A percentile compares a stretch with the other conserved stretches of the same genome.
These are phyloP conservation scores for Acleris holmiana DNA, from an alignment of 2,888 invertebrate genomes.

Conservation along the genomic window DNA sequence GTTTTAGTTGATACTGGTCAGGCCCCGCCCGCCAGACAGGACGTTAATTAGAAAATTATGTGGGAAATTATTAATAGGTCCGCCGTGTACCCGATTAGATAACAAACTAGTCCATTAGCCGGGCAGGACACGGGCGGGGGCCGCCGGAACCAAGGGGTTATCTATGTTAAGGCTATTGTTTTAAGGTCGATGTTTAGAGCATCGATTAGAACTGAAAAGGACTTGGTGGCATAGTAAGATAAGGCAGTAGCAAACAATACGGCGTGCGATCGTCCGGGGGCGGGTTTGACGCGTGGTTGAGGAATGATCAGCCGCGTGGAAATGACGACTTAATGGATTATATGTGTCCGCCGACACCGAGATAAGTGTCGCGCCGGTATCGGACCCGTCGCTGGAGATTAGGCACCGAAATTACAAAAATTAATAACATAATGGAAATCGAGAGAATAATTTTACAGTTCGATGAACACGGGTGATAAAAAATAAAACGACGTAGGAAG, in stretches of 20 bases:
- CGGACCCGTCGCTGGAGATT: constrained; percentile 76
- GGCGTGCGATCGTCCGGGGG: constrained; percentile 66
- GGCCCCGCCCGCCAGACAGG: constrained; percentile 64
- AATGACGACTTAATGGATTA: constrained; percentile 85
- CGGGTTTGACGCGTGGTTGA: constrained; percentile 81
- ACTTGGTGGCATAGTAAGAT: constrained; percentile 64
- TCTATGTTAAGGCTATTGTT: constrained; percentile 54
- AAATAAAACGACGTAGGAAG: constrained; percentile 50
- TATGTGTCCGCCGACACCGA: constrained; percentile 81
- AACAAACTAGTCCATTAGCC: constrained; percentile 83
- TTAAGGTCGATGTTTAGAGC: constrained; percentile 64
- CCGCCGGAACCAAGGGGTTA: constrained; percentile 46
- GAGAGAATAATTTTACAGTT: constrained; percentile 67
- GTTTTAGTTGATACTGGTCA: constrained; percentile 62
- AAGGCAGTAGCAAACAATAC: constrained; percentile 81
- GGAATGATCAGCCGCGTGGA: constrained; percentile 81
- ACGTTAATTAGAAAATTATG: constrained; percentile 82
- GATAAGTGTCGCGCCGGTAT: constrained; percentile 80
- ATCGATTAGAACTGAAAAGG: constrained; percentile 56
- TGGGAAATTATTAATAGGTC: constrained; percentile 82
- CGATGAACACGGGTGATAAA: constrained; percentile 65
- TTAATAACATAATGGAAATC: constrained; percentile 79
- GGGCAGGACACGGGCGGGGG: constrained; percentile 62
- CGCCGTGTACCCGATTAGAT: constrained; percentile 80
- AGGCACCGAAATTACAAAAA: constrained; percentile 79